Conservation (phyloP, 2,888 invertebrate species). For the Torymus auratus region DNA sequence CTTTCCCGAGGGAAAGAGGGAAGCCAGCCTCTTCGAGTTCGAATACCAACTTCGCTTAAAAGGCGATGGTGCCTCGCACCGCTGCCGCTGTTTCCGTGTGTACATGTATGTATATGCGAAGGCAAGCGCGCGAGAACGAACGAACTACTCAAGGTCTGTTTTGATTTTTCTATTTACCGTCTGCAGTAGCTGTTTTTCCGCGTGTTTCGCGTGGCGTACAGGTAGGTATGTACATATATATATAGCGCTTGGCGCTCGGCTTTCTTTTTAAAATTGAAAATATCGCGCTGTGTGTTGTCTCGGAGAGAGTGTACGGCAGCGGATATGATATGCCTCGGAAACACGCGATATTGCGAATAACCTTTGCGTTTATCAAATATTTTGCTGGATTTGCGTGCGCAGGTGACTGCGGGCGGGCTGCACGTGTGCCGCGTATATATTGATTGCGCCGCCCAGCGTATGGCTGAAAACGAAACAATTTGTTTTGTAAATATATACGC, state of each 20-base stretch:
- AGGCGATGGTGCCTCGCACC: constrained; percentile 50
- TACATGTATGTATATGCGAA: not conserved
- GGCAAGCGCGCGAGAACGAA: too few relatives aligned
- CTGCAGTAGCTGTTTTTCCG: not conserved
- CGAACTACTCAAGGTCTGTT: constrained; percentile 28
- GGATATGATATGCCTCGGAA: too few relatives aligned
- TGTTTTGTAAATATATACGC: too few relatives aligned
- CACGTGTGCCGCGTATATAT: not conserved
- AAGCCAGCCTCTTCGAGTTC: constrained; percentile 58
- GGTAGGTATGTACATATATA: not conserved
- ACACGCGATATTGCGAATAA: constrained; percentile 44
- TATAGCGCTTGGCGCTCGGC: not conserved
- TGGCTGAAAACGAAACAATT: too few relatives aligned
- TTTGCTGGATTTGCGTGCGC: constrained; percentile 22
- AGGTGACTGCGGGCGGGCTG: not conserved
- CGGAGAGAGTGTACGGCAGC: too few relatives aligned
- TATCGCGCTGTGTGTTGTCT: constrained; percentile 4
- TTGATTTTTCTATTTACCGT: constrained; percentile 38
- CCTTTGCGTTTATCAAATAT: constrained; percentile 44
- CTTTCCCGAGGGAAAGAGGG: constrained; percentile 45
- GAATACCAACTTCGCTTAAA: constrained; percentile 65
- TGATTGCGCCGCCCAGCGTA: too few relatives aligned
- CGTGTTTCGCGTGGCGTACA: not conserved
- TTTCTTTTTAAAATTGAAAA: constrained; percentile 34
- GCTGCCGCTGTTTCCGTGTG: too few relatives aligned